Percentiles rank a stretch among this genome's conserved stretches.
These are phyloP conservation scores for Discoglossus pictus DNA, from an alignment of 2,797 vertebrate species.

Conservation along the genomic window DNA sequence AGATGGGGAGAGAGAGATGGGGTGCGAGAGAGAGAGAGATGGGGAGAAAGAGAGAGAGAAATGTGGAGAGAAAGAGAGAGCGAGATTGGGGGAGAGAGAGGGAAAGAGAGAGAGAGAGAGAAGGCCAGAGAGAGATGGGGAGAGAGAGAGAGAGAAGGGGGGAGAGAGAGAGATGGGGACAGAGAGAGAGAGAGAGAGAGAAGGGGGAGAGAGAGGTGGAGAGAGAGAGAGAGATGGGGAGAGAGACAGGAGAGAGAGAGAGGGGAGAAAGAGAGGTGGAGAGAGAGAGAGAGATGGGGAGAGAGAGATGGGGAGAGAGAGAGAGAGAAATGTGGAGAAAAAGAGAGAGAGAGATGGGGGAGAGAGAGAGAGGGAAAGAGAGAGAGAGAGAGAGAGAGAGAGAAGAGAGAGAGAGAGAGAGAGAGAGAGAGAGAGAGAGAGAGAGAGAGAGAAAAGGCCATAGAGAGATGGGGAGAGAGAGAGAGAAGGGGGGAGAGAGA, in stretches of 20 bases:
- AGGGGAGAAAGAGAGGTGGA: neutral
- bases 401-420: neutral
- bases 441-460: too few relatives aligned
- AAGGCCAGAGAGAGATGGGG: too few relatives aligned
- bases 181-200: neutral
- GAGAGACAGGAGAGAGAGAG: neutral
- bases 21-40: neutral
- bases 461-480: too few relatives aligned
- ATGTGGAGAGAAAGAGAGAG: too few relatives aligned
- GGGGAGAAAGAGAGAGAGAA: neutral
- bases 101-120: too few relatives aligned
- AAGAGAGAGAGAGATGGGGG: too few relatives aligned
- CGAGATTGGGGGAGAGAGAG: too few relatives aligned
- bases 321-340: too few relatives aligned
- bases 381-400: neutral
- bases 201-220: too few relatives aligned
- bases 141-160: neutral
- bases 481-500: neutral
- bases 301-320: neutral
- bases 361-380: neutral
- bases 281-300: neutral
- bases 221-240: too few relatives aligned
- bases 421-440: too few relatives aligned
- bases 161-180: neutral
- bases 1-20: too few relatives aligned